Evolutionary conservation across 2,113 vertebrate species (phyloP).

Genomic region (Girardinichthys multiradiatus): DNA sequence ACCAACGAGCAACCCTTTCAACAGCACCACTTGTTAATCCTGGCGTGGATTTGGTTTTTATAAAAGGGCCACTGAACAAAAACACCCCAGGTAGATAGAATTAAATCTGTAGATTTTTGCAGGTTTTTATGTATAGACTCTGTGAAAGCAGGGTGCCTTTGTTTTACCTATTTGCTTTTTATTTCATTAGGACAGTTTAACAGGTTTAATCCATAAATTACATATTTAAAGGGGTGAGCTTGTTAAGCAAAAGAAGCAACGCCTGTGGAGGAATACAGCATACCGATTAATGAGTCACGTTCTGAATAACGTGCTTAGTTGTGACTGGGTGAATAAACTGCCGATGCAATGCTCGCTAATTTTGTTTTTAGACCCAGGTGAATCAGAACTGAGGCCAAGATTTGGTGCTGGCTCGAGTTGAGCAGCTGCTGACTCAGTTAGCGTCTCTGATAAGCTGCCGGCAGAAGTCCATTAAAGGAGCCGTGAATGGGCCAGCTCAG

Average conservation of each 20-base stretch:
- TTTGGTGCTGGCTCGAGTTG: constrained; percentile 24
- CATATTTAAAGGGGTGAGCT: constrained; percentile 26
- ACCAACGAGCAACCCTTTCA: background rate
- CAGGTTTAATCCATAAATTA: constrained; percentile 19
- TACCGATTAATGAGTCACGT: constrained; percentile 45
- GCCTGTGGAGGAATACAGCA: constrained; percentile 22
- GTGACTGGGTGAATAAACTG: constrained; percentile 45
- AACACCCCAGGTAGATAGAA: background rate
- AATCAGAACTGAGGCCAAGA: constrained; percentile 47
- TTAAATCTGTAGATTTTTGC: background rate
- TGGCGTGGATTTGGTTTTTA: background rate
- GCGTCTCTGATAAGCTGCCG: constrained; percentile 38
- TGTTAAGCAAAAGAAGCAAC: constrained; percentile 10
- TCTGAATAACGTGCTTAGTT: constrained; percentile 36
- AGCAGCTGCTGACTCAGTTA: constrained; percentile 61
- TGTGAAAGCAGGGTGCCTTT: background rate
- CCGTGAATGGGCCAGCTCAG: constrained; percentile 50
- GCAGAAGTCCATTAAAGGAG: constrained; percentile 61
- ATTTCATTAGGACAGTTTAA: constrained; percentile 16
- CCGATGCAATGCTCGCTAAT: constrained; percentile 11
- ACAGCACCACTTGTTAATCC: background rate
- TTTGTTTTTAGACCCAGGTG: constrained; percentile 20
- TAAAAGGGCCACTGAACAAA: background rate
- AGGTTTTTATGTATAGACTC: background rate
- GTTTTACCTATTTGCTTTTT: constrained; percentile 6